Conservation (phyloP, 2,888 invertebrate genomes). For the Mayetiola destructor region DNA sequence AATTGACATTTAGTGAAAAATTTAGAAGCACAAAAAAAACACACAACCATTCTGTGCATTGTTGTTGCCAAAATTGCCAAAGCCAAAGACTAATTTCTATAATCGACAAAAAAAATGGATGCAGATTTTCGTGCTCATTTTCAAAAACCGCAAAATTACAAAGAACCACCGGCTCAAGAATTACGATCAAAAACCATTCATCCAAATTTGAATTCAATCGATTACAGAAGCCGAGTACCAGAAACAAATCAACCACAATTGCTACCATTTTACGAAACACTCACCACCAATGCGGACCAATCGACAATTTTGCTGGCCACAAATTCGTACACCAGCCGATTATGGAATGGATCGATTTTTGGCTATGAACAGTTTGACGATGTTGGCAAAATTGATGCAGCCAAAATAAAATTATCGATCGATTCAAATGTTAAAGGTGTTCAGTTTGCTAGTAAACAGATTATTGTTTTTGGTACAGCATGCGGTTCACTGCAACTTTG, state of each 20-base stretch:
- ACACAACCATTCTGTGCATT: too few relatives aligned
- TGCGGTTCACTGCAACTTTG: background rate
- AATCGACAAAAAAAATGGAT: background rate
- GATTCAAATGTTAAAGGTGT: background rate
- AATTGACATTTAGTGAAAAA: background rate
- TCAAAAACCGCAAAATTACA: background rate
- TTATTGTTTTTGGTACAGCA: background rate
- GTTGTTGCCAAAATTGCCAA: too few relatives aligned
- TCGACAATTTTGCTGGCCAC: background rate
- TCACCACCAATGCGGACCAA: background rate
- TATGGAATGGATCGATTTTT: background rate
- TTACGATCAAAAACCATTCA: background rate
- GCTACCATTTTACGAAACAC: background rate
- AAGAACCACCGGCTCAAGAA: background rate
- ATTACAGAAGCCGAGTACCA: background rate
- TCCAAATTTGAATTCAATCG: slow-evolving; percentile 1
- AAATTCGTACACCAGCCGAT: background rate
- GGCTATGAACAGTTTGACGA: background rate
- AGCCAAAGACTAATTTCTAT: background rate
- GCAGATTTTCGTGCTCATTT: background rate
- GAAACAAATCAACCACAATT: background rate
- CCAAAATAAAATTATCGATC: background rate
- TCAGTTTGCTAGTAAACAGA: background rate
- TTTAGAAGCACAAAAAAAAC: background rate
- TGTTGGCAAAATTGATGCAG: background rate